Evolutionary conservation across 2,888 invertebrate genomes (phyloP).

Genomic region (Nephrotoma flavescens): DNA sequence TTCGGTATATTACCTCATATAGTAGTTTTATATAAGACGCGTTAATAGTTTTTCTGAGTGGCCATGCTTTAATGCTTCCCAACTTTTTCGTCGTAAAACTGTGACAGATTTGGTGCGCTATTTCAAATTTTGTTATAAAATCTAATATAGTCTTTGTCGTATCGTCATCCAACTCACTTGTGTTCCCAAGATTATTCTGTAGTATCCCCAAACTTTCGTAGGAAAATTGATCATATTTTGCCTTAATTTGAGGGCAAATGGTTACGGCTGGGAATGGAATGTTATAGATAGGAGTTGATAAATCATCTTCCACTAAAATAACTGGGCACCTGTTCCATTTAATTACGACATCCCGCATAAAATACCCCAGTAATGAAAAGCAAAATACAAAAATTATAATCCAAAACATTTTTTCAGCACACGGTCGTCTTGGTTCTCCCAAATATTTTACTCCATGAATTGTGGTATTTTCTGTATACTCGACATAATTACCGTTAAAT

Average conservation of each 20-base stretch:
- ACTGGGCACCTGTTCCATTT: not conserved
- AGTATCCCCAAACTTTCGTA: not conserved
- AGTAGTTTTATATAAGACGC: not conserved
- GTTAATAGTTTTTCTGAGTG: not conserved
- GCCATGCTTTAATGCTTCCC: not conserved
- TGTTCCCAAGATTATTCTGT: not conserved
- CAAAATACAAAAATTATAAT: not conserved
- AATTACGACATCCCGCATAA: not conserved
- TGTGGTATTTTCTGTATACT: not conserved
- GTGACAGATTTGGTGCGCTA: not conserved
- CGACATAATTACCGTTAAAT: not conserved
- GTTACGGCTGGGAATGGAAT: not conserved
- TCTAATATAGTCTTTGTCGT: not conserved
- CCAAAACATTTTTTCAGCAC: not conserved
- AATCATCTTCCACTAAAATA: not conserved
- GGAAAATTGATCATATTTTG: not conserved
- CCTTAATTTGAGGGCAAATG: not conserved
- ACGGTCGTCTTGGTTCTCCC: not conserved
- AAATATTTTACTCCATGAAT: not conserved
- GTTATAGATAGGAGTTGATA: not conserved
- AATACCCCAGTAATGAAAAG: not conserved
- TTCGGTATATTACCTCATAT: not conserved
- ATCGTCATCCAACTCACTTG: not conserved
- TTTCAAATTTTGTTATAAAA: not conserved
- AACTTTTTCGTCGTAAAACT: not conserved